Percentiles rank a stretch among this genome's conserved stretches.
phyloP scores from a whole-genome alignment of 2,888 invertebrate species.

The Phragmatobia fuliginosa region DNA sequence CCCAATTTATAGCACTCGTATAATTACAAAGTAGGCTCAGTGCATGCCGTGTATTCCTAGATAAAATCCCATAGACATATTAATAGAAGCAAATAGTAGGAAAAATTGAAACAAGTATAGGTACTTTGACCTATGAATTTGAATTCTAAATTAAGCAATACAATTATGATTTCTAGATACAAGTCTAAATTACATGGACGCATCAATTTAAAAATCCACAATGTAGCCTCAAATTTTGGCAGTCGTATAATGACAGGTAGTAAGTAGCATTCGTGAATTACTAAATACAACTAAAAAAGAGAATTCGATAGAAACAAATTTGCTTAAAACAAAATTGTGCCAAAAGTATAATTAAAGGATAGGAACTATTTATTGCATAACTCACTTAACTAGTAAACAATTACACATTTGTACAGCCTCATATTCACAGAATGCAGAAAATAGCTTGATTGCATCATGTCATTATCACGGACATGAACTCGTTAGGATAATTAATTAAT shows the following conservation, averaged over 20 bases:
- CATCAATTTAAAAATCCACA: too few relatives aligned
- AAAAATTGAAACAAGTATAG: too few relatives aligned
- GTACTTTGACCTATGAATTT: too few relatives aligned
- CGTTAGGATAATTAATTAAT: not conserved
- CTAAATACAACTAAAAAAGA: too few relatives aligned
- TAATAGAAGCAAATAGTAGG: too few relatives aligned
- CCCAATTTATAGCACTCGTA: not conserved
- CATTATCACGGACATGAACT: not conserved
- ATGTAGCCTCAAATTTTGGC: too few relatives aligned
- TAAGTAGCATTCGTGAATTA: too few relatives aligned
- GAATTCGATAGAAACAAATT: not conserved
- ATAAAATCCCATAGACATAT: not conserved
- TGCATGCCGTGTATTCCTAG: not conserved
- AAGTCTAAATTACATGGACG: too few relatives aligned
- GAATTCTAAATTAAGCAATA: too few relatives aligned
- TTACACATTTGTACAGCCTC: not conserved
- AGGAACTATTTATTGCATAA: not conserved
- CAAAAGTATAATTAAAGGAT: not conserved
- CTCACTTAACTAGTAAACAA: not conserved
- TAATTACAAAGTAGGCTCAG: not conserved
- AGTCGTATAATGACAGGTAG: too few relatives aligned
- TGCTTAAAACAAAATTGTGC: not conserved
- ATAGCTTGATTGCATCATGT: not conserved
- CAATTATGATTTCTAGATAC: too few relatives aligned
- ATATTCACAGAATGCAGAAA: not conserved